Conservation (phyloP, 2,888 invertebrate species). For the Andrena camellia region DNA sequence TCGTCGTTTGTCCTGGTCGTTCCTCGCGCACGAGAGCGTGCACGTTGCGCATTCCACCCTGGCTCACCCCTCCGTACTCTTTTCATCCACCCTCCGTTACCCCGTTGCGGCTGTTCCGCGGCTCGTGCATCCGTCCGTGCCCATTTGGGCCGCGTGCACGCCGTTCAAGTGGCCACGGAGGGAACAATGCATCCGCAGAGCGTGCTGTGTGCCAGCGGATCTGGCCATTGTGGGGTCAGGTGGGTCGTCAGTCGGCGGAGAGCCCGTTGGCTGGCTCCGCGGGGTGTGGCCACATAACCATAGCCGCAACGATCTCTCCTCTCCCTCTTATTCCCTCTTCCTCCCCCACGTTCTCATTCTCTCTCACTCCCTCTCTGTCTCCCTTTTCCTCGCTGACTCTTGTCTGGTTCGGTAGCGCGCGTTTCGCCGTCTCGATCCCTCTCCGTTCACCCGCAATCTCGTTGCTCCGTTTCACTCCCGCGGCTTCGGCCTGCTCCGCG, state of each 20-base stretch:
- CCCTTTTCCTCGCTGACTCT: constrained; percentile 21
- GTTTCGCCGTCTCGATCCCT: constrained; percentile 11
- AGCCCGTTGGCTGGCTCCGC: constrained; percentile 77
- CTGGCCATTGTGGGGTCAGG: constrained; percentile 78
- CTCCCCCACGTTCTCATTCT: constrained; percentile 3
- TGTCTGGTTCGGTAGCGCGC: constrained; percentile 18
- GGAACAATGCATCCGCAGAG: constrained; percentile 66
- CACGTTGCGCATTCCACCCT: constrained; percentile 3
- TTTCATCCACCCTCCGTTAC: constrained; percentile 53
- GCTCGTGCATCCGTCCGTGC: constrained; percentile 16
- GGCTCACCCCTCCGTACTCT: constrained; percentile 53
- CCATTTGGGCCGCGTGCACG: constrained; percentile 52
- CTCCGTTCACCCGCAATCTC: not conserved
- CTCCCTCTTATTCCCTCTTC: constrained; percentile 35
- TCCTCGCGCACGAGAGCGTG: constrained; percentile 16
- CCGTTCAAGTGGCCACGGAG: constrained; percentile 62
- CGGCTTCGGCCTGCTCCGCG: constrained; percentile 22
- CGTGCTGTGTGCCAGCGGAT: constrained; percentile 59
- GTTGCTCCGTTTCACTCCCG: constrained; percentile 1
- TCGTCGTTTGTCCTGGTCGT: constrained; percentile 41
- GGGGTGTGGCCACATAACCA: constrained; percentile 80
- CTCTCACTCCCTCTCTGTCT: constrained; percentile 1
- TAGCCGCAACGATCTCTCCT: constrained; percentile 68
- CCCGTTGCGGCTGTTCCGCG: constrained; percentile 42
- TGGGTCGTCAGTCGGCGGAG: constrained; percentile 72